phyloP scores from a whole-genome alignment of 1,140 invertebrate genomes.

The Wiebesia pumilae region DNA sequence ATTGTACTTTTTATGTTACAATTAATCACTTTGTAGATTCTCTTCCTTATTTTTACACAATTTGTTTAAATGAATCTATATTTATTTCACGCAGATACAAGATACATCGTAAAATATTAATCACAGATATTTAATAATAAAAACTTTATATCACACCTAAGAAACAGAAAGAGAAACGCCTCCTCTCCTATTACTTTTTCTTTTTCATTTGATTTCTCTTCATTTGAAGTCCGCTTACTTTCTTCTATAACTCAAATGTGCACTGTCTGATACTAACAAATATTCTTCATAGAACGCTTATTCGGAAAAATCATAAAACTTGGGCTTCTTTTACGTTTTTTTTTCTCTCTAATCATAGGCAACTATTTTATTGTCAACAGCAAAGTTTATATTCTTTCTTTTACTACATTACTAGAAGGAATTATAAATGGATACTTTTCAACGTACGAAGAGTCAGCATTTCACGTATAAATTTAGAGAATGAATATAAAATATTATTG shows the following conservation, averaged over 20 bases:
- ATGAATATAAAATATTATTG: background rate
- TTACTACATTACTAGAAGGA: too few relatives aligned
- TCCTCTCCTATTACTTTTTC: background rate
- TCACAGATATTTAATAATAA: background rate
- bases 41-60: too few relatives aligned
- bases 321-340: too few relatives aligned
- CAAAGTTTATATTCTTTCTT: too few relatives aligned
- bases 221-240: conserved; percentile 10
- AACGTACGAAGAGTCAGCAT: background rate
- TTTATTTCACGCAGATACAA: background rate
- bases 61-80: background rate
- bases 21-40: too few relatives aligned
- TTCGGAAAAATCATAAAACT: conserved; percentile 19
- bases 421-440: too few relatives aligned
- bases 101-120: too few relatives aligned
- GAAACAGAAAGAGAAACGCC: conserved; percentile 1
- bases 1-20: too few relatives aligned
- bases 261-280: background rate
- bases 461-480: background rate
- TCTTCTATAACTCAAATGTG: conserved; percentile 33
- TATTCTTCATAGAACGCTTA: conserved; percentile 25
- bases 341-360: too few relatives aligned
- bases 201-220: background rate
- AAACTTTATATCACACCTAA: background rate
- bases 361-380: too few relatives aligned